Evolutionary conservation across 2,888 invertebrate genomes (phyloP), one percentile per base, ranked within the genome.

Genomic region (Dryococelus australis): DNA sequence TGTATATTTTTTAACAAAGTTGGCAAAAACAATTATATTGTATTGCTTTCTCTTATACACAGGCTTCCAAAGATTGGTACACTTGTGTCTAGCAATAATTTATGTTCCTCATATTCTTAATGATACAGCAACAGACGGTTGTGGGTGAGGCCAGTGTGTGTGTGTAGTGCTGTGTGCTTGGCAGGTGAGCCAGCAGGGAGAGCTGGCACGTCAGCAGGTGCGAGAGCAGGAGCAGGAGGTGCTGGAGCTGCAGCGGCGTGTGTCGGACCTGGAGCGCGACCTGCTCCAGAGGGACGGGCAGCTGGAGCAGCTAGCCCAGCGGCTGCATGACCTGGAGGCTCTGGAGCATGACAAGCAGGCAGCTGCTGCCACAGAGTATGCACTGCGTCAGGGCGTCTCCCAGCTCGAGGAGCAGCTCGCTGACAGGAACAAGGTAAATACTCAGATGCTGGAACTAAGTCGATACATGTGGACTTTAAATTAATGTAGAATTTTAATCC

Each of bases 101-200:
- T 35, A 35, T 35, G 35, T 35, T 35, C 35, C 1, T 35, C 35
- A 35, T 35, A 35, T 4, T 35, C 35, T 35, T 35, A 35, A 35
- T 47, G 47, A 16, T 47, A 16, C 8, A 47, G 47, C 47, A 10
- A 47, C 12, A 16, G 16, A 6, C 5, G 47, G 16, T 47, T 47
- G 47, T 47, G 10, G 47, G 47, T 35, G 47, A 47, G 47, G 47
- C 16, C 16, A 47, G 47, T 35, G 47, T 47, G 16, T 16, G 47
- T 35, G 47, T 47, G 16, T 16, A 65, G 24, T 20, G n/a, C 13
- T 20, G 65, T 65, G 65, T 65, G n/a, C 20, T 20, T 10, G 20
- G 65, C 83, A 83, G 90, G 95, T 97, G 90, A 97, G 97, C 0
- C 97, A 97, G 91, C 95, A 95, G 89, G 94, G 96, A 90, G 97